Evolutionary conservation across 2,888 invertebrate genomes (phyloP).

Genomic region (Sphecodes monilicornis): DNA sequence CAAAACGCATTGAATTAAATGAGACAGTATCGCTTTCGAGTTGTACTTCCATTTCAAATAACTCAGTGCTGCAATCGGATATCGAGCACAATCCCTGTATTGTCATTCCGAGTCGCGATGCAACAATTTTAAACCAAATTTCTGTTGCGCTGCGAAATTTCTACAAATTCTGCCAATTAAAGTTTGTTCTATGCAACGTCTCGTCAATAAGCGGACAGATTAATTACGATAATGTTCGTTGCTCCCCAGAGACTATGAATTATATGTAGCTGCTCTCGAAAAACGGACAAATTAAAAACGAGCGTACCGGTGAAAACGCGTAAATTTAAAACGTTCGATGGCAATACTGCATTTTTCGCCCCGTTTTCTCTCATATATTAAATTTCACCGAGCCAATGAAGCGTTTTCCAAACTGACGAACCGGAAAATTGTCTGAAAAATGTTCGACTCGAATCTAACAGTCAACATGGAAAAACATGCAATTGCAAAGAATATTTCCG

Average conservation of each 20-base stretch:
- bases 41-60: conserved; percentile 13
- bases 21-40: background rate
- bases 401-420: background rate
- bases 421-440: conserved; percentile 22
- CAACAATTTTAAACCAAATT: background rate
- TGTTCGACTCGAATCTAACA: background rate
- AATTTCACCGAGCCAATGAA: conserved; percentile 7
- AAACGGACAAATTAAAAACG: no score
- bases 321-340: background rate
- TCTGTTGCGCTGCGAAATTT: background rate
- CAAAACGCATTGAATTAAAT: background rate
- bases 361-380: background rate
- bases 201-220: background rate
- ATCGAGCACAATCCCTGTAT: background rate
- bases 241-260: background rate
- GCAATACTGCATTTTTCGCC: background rate
- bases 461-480: background rate
- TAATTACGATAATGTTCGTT: conserved; percentile 7
- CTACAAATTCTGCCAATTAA: conserved; percentile 1
- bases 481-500: background rate
- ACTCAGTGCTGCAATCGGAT: background rate
- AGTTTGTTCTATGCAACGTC: background rate
- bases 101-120: background rate
- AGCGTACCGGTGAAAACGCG: background rate
- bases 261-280: background rate